A percentile compares a stretch with the other conserved stretches of the same genome.
phyloP scores from a whole-genome alignment of 2,113 vertebrate species.

The Xiphophorus couchianus region DNA sequence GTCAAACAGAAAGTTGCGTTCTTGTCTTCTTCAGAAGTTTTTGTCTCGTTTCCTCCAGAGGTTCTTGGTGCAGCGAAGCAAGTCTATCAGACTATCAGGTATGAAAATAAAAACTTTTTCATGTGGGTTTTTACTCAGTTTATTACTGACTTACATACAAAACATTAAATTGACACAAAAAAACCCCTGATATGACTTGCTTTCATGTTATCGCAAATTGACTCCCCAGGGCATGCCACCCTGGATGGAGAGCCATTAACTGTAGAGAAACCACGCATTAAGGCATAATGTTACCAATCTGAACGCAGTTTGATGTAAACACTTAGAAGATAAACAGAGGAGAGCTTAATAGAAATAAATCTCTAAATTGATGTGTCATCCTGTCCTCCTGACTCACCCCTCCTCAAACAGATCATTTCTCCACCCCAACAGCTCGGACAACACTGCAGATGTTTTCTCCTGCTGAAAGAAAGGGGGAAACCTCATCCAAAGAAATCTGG shows the following conservation, averaged over 20 bases:
- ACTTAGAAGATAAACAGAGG: not conserved
- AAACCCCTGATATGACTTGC: too few species aligned
- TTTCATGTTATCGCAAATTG: not conserved
- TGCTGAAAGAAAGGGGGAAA: constrained; percentile 17
- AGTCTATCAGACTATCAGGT: too few species aligned
- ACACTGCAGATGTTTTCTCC: constrained; percentile 25
- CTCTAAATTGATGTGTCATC: constrained; percentile 59
- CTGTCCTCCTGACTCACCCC: constrained; percentile 55
- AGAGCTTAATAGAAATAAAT: constrained; percentile 17
- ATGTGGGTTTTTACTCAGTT: too few species aligned
- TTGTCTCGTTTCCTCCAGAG: too few species aligned
- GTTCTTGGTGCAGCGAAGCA: too few species aligned
- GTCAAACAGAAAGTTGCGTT: too few species aligned
- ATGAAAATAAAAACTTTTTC: too few species aligned
- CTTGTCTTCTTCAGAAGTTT: too few species aligned
- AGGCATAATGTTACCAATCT: not conserved
- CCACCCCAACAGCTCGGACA: not conserved
- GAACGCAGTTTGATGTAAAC: not conserved
- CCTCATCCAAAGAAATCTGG: constrained; percentile 19
- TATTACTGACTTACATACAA: not conserved
- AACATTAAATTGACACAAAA: too few species aligned
- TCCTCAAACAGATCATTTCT: constrained; percentile 32
- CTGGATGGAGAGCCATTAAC: not conserved
- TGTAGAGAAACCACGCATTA: not conserved
- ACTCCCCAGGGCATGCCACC: not conserved